A percentile compares a stretch with the other conserved stretches of the same genome.
Evolutionary conservation across 1,140 invertebrate species (phyloP).

Genomic region (Drosophila lacertosa): DNA sequence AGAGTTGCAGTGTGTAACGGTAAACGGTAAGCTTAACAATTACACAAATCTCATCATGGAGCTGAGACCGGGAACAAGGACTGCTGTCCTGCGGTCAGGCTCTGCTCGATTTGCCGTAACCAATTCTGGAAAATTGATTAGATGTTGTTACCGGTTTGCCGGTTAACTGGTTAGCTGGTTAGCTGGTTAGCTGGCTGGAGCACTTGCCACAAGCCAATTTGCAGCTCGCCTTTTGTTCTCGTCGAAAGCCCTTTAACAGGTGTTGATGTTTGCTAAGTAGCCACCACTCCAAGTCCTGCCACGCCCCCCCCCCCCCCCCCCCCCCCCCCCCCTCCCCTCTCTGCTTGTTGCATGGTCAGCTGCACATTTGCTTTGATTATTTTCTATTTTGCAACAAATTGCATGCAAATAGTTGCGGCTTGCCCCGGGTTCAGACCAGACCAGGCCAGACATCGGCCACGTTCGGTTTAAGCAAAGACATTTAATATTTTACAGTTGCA

Average conservation of each 20-base stretch:
- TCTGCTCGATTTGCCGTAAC: conserved; percentile 27
- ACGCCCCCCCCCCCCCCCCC: not conserved
- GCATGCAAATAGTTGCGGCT: conserved; percentile 75
- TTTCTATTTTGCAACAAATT: conserved; percentile 76
- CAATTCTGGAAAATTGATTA: conserved; percentile 68
- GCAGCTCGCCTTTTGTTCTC: conserved; percentile 68
- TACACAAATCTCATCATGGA: conserved; percentile 77
- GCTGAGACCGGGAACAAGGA: conserved; percentile 45
- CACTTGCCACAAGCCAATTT: conserved; percentile 65
- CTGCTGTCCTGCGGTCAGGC: conserved; percentile 61
- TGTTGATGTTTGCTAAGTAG: conserved; percentile 81
- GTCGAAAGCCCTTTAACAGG: conserved; percentile 63
- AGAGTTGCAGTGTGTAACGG: conserved; percentile 37
- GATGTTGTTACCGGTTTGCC: conserved; percentile 41
- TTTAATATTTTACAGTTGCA: conserved; percentile 71
- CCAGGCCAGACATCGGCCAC: too few relatives aligned
- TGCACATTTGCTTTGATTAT: conserved; percentile 80
- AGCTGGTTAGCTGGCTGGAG: conserved; percentile 40
- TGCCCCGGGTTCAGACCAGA: not conserved
- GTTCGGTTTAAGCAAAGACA: conserved; percentile 47
- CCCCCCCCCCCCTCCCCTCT: not conserved
- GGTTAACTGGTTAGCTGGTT: conserved; percentile 16
- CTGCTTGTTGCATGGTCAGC: conserved; percentile 51
- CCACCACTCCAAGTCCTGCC: not conserved
- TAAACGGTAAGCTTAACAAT: conserved; percentile 79